Conservation (phyloP, 2,113 vertebrate species). For the Shinisaurus crocodilurus region DNA sequence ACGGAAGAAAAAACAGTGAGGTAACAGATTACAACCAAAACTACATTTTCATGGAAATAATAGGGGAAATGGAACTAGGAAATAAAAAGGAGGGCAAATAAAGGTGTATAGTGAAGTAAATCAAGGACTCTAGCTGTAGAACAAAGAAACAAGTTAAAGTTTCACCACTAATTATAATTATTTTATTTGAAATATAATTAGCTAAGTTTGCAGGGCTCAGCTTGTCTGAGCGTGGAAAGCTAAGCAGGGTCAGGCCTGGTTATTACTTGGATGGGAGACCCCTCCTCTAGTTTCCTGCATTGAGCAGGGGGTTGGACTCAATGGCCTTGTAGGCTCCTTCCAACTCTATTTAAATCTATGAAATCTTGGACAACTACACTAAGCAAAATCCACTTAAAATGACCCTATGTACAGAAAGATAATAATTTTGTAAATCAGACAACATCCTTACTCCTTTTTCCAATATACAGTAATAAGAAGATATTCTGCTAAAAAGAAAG, state of each 20-base stretch:
- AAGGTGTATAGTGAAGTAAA: neutral
- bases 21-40: slow-evolving; percentile 54
- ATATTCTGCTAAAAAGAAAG: neutral
- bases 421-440: neutral
- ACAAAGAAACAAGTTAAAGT: slow-evolving; percentile 28
- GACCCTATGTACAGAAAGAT: slow-evolving; percentile 8
- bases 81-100: neutral
- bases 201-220: slow-evolving; percentile 21
- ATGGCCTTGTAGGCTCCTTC: too few relatives aligned
- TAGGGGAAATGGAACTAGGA: neutral
- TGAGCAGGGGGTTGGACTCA: too few relatives aligned
- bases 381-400: slow-evolving; percentile 43
- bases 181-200: slow-evolving; percentile 35
- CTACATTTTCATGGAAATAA: slow-evolving; percentile 53
- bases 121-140: neutral
- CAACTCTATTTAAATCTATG: too few relatives aligned
- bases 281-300: too few relatives aligned
- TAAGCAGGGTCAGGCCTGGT: too few relatives aligned
- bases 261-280: too few relatives aligned
- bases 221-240: too few relatives aligned
- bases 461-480: neutral
- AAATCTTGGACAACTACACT: slow-evolving; percentile 1
- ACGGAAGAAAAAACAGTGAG: slow-evolving; percentile 23
- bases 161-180: slow-evolving; percentile 49
- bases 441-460: neutral